Conservation (phyloP, 2,888 invertebrate genomes). For the Coelinius sp. region DNA sequence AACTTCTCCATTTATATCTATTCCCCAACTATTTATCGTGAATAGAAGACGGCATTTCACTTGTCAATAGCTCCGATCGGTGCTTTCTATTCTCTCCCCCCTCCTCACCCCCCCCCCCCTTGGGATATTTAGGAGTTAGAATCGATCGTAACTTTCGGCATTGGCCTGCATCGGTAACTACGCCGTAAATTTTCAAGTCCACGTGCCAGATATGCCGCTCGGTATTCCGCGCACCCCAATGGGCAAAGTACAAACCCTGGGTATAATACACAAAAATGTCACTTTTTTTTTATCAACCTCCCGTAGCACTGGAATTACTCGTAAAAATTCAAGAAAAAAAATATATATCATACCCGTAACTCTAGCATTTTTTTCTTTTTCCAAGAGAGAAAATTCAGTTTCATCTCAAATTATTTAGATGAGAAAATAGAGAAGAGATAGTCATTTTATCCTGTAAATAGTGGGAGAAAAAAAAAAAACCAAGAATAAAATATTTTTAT, state of each 20-base stretch:
- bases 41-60: background rate
- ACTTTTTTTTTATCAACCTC: background rate
- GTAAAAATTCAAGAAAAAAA: slow-evolving; percentile 12
- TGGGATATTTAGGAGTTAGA: slow-evolving; percentile 15
- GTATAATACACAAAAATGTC: slow-evolving; percentile 16
- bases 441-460: background rate
- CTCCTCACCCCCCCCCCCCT: background rate
- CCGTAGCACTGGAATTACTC: background rate
- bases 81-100: background rate
- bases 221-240: background rate
- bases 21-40: background rate
- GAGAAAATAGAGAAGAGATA: background rate
- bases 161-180: slow-evolving; percentile 16
- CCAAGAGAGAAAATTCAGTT: background rate
- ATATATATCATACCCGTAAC: background rate
- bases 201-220: slow-evolving; percentile 11
- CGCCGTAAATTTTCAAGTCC: slow-evolving; percentile 16
- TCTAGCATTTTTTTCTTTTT: background rate
- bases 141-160: slow-evolving; percentile 29
- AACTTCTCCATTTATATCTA: background rate
- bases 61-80: background rate
- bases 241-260: background rate
- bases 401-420: background rate
- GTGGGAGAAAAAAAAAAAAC: background rate
- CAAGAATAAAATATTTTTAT: background rate